Evolutionary conservation across 37 sponge, comb jelly and placozoan species (phyloP), one percentile per base, ranked within the genome.

Genomic region (Cladorhizidae sp.): DNA sequence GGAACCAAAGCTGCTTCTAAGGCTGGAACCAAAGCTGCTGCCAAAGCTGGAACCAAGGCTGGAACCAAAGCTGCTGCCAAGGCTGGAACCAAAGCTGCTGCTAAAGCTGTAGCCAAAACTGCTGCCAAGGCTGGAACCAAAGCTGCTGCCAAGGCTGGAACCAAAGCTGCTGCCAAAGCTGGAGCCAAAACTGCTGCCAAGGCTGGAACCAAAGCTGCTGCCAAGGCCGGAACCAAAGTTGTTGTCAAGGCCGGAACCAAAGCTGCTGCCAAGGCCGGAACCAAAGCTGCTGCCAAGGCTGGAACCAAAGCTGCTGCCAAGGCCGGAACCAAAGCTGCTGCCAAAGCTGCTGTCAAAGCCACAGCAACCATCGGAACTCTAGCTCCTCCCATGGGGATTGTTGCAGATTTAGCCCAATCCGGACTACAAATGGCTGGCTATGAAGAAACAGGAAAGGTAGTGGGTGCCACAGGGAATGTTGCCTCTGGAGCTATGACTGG

Each of bases 401-500:
- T 22, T 23, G 35, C 76, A 75, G 76, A 75, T 57, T 22, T 75
- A 15, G 76, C 76, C 35, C 76, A 75, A 22, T 26, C 22, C 28
- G 76, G 76, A 23, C 31, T 75, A 31, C 32, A 57, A 32, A 3
- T 29, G 1, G 58, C 58, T 57, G 76, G 76, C 17, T 77, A 63
- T 25, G 38, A 77, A 0, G 78, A 77, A 35, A 61, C 40, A 62
- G 78, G 78, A 1, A 59, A 77, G 40, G 23, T 45, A 25, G 78
- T 77, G 12, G 78, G 78, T 28, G 64, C 57, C 25, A 29, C 37
- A 39, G 78, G 78, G 43, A 63, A 77, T 63, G 58, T 77, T 39
- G 78, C 78, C 25, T 35, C 64, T 63, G 78, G 78, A 21, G 78
- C 78, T n/a, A 36, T 57, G 21, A 32, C 49, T 23, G 76, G 76